Conservation (phyloP, 2,888 invertebrate species). For the Drepana falcataria region DNA sequence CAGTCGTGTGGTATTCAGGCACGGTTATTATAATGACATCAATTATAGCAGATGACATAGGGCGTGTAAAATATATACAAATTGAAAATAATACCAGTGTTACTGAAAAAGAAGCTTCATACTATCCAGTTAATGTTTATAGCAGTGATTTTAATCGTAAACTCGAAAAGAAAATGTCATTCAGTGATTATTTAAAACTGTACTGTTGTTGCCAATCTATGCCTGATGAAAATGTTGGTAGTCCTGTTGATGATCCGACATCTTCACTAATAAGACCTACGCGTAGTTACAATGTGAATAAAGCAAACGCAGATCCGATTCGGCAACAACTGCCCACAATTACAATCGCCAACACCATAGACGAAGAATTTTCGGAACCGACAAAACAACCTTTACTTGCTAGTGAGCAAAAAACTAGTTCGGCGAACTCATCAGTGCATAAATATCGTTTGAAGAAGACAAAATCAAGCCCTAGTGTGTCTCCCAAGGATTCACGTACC, state of each 20-base stretch:
- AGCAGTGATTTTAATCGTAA: constrained; percentile 24
- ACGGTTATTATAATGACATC: constrained; percentile 38
- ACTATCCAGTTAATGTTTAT: constrained; percentile 54
- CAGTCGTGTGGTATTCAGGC: constrained; percentile 34
- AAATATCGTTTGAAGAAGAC: constrained; percentile 26
- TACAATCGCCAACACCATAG: constrained; percentile 30
- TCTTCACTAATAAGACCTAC: constrained; percentile 49
- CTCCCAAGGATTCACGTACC: constrained; percentile 30
- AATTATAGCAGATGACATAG: constrained; percentile 24
- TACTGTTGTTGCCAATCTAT: constrained; percentile 46
- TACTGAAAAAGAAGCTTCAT: constrained; percentile 26
- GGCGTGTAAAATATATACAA: constrained; percentile 42
- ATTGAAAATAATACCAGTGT: constrained; percentile 37
- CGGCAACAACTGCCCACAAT: constrained; percentile 19
- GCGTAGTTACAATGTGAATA: constrained; percentile 49
- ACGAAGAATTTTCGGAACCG: constrained; percentile 45
- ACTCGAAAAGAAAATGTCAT: constrained; percentile 30
- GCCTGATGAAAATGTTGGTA: constrained; percentile 29
- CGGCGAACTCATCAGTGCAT: constrained; percentile 24
- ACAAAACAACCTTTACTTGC: constrained; percentile 48
- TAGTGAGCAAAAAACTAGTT: constrained; percentile 45
- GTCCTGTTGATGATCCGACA: constrained; percentile 40
- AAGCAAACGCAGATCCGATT: background rate
- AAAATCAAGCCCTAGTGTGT: constrained; percentile 17
- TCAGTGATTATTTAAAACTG: constrained; percentile 34